Base-by-base conservation (phyloP, 2,797 vertebrate species). In the Anolis apletophallus region DNA sequence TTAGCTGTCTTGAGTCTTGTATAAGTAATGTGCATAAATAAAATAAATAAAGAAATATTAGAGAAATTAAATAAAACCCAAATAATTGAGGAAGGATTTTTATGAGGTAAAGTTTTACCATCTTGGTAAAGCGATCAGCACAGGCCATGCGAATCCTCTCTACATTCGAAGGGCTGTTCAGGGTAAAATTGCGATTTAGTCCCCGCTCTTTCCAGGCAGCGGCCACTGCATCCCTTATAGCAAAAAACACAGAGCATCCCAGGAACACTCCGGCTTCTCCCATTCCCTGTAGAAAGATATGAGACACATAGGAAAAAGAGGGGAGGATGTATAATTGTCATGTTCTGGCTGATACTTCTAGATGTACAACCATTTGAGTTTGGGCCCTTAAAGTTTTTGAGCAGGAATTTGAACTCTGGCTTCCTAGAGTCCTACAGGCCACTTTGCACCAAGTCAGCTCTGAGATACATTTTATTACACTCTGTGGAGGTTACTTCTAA, bases 171-270 rank as follows among this genome's bases (percentile, higher is more conserved):
- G 98, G 97, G 87, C 97, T 98, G 94, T 95, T 90, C 26, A 97
- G 93, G 2, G 83, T 61, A 90, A 98, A 97, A 14, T 94, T 94
- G 4, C 94, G 94, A 0, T 64, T 77, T 5, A 97, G 81, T 4
- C 95, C 96, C 5, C 95, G 96, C 55, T 98, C 95, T 0, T 91
- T 95, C 57, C 93, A 90, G 0, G 96, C 96, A 0, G 96, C 93
- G 0, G 95, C 92, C 85, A 97, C 94, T 0, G 98, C 97, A 4
- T 98, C 97, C 87, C 94, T 91, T 76, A 98, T 97, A 85, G 98
- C 97, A 29, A 97, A 97, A 94, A 98, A 98, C 55, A 97, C 97
- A 0, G 97, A 95, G 6, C 97, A 97, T n/a, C 97, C 97, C 83
- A 98, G 93, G 94, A 96, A 98, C 82, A 98, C 55, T 0, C 91